These are phyloP conservation scores for Camponotus floridanus DNA, from an alignment of 1,140 invertebrate species.

Conservation along the genomic window DNA sequence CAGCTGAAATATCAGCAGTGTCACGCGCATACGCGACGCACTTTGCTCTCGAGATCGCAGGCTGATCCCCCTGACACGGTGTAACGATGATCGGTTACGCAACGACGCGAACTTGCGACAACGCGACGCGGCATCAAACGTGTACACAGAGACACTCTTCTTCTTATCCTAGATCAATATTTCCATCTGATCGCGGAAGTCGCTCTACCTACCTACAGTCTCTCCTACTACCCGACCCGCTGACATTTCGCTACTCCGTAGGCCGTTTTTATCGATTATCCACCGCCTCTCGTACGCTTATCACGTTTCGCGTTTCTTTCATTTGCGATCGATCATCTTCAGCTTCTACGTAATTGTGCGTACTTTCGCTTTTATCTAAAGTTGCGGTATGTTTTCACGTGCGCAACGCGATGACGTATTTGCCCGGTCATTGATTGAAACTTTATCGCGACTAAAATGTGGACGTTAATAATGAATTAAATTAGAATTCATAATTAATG, in stretches of 20 bases:
- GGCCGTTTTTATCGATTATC: conserved; percentile 78
- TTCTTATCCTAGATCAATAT: conserved; percentile 83
- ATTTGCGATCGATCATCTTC: background rate
- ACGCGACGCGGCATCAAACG: too few species aligned
- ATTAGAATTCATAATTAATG: too few species aligned
- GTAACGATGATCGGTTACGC: background rate
- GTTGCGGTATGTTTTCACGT: background rate
- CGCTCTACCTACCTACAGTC: conserved; percentile 51
- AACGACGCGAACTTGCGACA: background rate
- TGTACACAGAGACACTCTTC: conserved; percentile 18
- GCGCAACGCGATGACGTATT: too few species aligned
- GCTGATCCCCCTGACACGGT: too few species aligned
- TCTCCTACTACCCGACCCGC: conserved; percentile 80
- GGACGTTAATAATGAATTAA: too few species aligned
- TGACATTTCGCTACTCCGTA: conserved; percentile 73
- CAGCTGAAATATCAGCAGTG: background rate
- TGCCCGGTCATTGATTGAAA: too few species aligned
- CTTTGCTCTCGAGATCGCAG: too few species aligned
- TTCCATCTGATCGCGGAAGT: conserved; percentile 79
- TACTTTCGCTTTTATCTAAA: background rate
- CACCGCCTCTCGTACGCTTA: conserved; percentile 49
- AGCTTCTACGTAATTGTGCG: background rate
- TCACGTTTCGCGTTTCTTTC: background rate
- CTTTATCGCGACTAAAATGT: too few species aligned
- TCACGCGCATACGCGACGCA: background rate